These are phyloP conservation scores for Apaloderma vittatum DNA, from an alignment of 2,113 vertebrate species.

Conservation along the genomic window DNA sequence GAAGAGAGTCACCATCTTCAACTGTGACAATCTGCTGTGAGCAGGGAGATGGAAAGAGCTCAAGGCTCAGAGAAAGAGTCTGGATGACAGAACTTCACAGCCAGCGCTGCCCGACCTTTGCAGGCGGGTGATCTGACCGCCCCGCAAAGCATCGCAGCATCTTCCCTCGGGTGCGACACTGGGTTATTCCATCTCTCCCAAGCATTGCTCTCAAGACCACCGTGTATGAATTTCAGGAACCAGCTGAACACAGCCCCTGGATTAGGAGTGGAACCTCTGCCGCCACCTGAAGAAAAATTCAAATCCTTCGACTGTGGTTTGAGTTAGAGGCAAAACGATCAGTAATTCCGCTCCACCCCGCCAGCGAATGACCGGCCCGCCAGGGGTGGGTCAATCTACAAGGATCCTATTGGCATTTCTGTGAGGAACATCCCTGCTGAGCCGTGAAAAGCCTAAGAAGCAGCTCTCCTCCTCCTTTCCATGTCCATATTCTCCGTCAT, in stretches of 20 bases:
- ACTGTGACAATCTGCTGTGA: background rate
- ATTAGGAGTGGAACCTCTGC: background rate
- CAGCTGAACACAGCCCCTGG: background rate
- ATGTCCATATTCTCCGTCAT: background rate
- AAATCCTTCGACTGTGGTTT: background rate
- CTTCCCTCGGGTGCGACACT: background rate
- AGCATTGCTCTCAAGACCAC: background rate
- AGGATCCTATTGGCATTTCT: background rate
- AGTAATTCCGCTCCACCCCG: background rate
- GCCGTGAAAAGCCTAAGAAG: background rate
- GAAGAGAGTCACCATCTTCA: background rate
- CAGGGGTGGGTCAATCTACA: background rate
- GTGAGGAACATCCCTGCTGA: background rate
- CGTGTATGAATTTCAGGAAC: background rate
- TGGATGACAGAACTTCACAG: background rate
- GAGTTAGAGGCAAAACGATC: background rate
- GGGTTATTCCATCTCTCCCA: background rate
- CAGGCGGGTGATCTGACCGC: background rate
- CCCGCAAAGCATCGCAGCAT: background rate
- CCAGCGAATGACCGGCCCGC: background rate
- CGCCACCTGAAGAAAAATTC: background rate
- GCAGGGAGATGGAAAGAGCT: background rate
- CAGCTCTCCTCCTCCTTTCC: background rate
- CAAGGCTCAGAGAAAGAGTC: background rate
- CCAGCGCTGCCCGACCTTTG: background rate